phyloP scores from a whole-genome alignment of 2,888 invertebrate genomes.

The Coenonympha glycerion region DNA sequence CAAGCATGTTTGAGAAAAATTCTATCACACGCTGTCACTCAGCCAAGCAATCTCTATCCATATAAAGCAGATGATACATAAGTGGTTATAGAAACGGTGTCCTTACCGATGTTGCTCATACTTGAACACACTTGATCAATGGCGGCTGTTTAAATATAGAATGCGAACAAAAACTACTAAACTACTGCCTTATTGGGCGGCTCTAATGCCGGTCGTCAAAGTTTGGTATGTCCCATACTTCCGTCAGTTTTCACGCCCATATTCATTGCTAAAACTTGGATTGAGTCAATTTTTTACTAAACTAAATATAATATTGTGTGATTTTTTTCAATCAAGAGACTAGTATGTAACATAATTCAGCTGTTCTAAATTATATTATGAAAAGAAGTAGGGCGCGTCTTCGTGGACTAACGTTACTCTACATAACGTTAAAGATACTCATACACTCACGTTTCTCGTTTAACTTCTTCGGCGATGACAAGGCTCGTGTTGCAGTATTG shows the following conservation, averaged over 20 bases:
- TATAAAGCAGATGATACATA: slow-evolving; percentile 18
- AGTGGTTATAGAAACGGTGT: slow-evolving; percentile 36
- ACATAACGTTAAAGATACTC: no score
- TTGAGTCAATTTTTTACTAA: no score
- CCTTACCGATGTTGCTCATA: slow-evolving; percentile 33
- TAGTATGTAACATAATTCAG: no score
- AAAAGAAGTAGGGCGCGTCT: no score
- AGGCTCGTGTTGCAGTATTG: slow-evolving; percentile 54
- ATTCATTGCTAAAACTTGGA: no score
- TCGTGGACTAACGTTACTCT: no score
- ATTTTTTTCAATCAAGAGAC: no score
- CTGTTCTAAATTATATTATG: no score
- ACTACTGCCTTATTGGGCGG: not conserved
- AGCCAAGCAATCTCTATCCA: slow-evolving; percentile 8
- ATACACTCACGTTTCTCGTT: slow-evolving; percentile 43
- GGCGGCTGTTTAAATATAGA: slow-evolving; percentile 10
- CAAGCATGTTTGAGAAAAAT: no score
- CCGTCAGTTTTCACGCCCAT: no score
- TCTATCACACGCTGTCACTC: slow-evolving; percentile 9
- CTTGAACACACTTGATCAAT: not conserved
- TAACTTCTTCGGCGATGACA: slow-evolving; percentile 50
- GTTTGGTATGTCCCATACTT: no score
- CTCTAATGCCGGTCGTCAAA: not conserved
- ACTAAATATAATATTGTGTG: no score
- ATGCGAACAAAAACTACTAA: slow-evolving; percentile 3